These are phyloP conservation scores for Bos indicus DNA, from an alignment of 2,113 vertebrate species.

Conservation along the genomic window DNA sequence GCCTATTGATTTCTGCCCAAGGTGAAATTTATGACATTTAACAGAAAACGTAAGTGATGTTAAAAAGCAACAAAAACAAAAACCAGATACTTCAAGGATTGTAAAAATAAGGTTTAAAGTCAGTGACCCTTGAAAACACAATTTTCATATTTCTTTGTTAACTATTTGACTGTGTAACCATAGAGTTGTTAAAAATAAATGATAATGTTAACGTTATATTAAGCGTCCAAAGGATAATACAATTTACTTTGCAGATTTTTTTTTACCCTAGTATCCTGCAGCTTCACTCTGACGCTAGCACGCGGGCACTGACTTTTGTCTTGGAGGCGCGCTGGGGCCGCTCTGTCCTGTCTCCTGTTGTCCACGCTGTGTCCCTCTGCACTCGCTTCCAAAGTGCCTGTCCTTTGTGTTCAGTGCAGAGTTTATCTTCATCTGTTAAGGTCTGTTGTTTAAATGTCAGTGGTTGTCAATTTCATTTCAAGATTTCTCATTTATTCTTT, in stretches of 20 bases:
- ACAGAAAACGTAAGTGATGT: constrained; percentile 52
- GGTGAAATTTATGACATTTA: constrained; percentile 71
- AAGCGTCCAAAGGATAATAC: not conserved
- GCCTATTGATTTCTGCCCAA: constrained; percentile 69
- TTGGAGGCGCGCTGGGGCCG: not conserved
- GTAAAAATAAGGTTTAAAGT: constrained; percentile 44
- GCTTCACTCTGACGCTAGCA: not conserved
- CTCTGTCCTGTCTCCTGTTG: not conserved
- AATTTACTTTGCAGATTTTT: not conserved
- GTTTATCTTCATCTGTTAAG: not conserved
- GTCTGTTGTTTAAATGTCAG: not conserved
- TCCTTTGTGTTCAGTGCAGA: not conserved
- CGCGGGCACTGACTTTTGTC: not conserved
- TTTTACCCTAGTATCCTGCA: not conserved
- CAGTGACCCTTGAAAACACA: not conserved
- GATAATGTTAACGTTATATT: not conserved
- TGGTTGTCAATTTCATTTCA: not conserved
- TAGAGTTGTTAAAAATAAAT: not conserved
- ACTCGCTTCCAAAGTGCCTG: not conserved
- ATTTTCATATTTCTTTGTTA: not conserved
- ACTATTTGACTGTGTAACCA: not conserved
- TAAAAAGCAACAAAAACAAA: not conserved
- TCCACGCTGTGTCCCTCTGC: not conserved
- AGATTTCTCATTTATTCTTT: not conserved
- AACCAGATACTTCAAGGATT: not conserved